A percentile compares a stretch with the other conserved stretches of the same genome.
phyloP scores from a whole-genome alignment of 2,797 vertebrate species.

The Sebastes reedi region DNA sequence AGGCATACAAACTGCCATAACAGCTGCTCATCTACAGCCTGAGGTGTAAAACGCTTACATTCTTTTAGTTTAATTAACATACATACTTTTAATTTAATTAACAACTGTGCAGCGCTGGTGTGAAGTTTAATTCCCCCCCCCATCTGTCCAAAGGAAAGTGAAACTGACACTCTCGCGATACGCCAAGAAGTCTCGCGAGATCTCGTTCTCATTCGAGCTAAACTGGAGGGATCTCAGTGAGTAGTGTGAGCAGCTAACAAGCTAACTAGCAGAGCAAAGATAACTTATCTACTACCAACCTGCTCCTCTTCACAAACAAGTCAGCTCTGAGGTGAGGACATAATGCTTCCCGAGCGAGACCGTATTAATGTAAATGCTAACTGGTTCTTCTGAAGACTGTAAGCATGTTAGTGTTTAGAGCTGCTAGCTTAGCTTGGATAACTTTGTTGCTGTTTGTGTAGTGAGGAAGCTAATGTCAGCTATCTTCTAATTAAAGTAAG shows the following conservation, averaged over 20 bases:
- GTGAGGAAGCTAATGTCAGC: background rate
- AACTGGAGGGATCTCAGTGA: slow-evolving; percentile 63
- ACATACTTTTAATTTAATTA: no score
- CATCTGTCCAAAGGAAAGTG: no score
- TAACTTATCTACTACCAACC: background rate
- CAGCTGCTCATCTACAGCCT: background rate
- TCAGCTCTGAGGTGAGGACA: slow-evolving; percentile 12
- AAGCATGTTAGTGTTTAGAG: background rate
- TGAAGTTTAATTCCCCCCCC: no score
- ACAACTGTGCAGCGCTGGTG: no score
- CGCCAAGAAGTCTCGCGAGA: slow-evolving; percentile 34
- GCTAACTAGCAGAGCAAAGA: slow-evolving; percentile 33
- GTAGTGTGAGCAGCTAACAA: slow-evolving; percentile 9
- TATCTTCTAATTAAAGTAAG: background rate
- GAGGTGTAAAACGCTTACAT: background rate
- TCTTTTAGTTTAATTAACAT: background rate
- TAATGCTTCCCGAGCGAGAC: fast-evolving
- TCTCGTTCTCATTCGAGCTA: slow-evolving; percentile 12
- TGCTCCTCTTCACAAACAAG: background rate
- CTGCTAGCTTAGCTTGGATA: background rate
- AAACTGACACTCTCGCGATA: no score
- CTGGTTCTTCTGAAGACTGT: background rate
- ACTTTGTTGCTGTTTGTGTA: background rate
- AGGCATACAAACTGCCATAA: background rate
- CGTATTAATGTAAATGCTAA: fast-evolving